These are phyloP conservation scores for Furcula furcula DNA, from an alignment of 2,888 invertebrate genomes.

Conservation along the genomic window DNA sequence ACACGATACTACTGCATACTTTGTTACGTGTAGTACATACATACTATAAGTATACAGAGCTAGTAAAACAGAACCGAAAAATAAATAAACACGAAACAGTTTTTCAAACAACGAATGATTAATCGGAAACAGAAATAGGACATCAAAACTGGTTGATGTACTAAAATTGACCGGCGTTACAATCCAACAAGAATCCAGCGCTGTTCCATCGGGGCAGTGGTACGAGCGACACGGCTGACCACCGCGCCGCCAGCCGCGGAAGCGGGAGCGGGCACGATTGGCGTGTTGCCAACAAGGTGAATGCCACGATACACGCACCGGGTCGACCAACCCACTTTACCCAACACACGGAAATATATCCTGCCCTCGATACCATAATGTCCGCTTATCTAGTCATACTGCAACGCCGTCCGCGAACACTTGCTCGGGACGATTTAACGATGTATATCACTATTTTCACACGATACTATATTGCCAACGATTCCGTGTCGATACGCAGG, in stretches of 20 bases:
- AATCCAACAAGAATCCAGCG: conserved; percentile 30
- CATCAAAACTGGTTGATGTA: conserved; percentile 30
- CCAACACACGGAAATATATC: conserved; percentile 58
- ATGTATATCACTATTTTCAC: conserved; percentile 31
- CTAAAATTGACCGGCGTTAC: conserved; percentile 26
- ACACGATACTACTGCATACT: no score
- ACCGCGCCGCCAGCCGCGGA: conserved; percentile 27
- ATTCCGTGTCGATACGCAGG: conserved; percentile 27
- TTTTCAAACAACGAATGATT: conserved; percentile 26
- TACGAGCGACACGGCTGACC: conserved; percentile 32
- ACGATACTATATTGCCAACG: conserved; percentile 16
- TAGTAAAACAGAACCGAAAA: conserved; percentile 18
- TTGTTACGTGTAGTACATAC: no score
- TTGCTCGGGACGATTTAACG: conserved; percentile 24
- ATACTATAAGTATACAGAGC: no score
- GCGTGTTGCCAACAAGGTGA: conserved; percentile 78
- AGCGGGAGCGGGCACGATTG: conserved; percentile 42
- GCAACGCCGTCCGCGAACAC: conserved; percentile 29
- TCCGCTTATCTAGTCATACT: conserved; percentile 45
- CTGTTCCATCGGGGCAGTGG: conserved; percentile 28
- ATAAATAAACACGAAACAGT: conserved; percentile 19
- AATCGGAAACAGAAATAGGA: conserved; percentile 28
- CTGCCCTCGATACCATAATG: conserved; percentile 38
- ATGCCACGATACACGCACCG: conserved; percentile 74
- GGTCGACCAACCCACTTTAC: conserved; percentile 70